Percentiles rank a stretch among this genome's conserved stretches.
Evolutionary conservation across 2,888 invertebrate genomes (phyloP).

Genomic region (Xanthia togata): DNA sequence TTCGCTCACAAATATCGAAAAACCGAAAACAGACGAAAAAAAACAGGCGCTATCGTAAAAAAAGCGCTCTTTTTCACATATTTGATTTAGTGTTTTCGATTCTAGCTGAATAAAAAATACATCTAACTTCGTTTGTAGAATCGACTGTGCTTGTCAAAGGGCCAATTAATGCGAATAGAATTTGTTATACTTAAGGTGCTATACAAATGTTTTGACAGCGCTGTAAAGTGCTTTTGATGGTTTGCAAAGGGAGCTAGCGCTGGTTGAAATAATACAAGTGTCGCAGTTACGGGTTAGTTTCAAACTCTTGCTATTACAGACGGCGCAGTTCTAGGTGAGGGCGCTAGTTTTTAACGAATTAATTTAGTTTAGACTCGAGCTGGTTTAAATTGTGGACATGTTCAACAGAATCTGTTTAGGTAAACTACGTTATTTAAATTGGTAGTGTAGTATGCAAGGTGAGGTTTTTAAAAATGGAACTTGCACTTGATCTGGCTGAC

Average conservation of each 20-base stretch:
- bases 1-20: constrained; percentile 46
- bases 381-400: constrained; percentile 24
- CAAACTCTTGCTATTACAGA: constrained; percentile 42
- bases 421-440: constrained; percentile 23
- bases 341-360: constrained; percentile 52
- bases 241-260: constrained; percentile 39
- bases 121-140: constrained; percentile 37
- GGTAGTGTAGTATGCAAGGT: neutral
- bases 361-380: constrained; percentile 34
- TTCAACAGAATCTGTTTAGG: constrained; percentile 8
- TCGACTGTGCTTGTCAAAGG: constrained; percentile 59
- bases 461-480: neutral
- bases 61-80: constrained; percentile 50
- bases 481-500: neutral
- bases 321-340: constrained; percentile 10
- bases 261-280: constrained; percentile 52
- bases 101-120: constrained; percentile 52
- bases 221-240: constrained; percentile 56
- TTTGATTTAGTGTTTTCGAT: constrained; percentile 66
- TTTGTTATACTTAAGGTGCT: constrained; percentile 56
- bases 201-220: constrained; percentile 57
- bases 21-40: constrained; percentile 25
- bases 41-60: constrained; percentile 34
- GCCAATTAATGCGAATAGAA: constrained; percentile 58
- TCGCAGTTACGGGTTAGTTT: constrained; percentile 38